phyloP scores from a whole-genome alignment of 2,113 vertebrate species.

The Pontoporia blainvillei region DNA sequence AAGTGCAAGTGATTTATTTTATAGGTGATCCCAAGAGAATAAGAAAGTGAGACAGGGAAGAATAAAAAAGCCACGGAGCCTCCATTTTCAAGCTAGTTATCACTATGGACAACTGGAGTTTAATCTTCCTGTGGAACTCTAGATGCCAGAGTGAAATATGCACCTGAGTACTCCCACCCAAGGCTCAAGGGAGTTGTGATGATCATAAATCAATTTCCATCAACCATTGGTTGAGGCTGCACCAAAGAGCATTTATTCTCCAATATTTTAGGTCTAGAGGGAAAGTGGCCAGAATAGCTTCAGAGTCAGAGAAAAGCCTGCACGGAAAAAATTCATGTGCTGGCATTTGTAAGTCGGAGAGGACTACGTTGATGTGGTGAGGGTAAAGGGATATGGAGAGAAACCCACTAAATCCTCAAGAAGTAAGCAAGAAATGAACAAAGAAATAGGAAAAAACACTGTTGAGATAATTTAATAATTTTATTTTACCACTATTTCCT shows the following conservation, averaged over 20 bases:
- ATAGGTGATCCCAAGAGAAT: neutral
- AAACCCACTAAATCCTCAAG: neutral
- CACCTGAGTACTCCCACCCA: neutral
- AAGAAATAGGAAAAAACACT: neutral
- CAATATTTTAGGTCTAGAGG: neutral
- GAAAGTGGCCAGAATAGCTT: neutral
- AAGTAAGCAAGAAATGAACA: neutral
- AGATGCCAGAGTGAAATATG: neutral
- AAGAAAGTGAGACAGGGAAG: neutral
- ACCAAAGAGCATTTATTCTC: neutral
- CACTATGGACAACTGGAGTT: neutral
- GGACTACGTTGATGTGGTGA: neutral
- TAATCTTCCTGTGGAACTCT: neutral
- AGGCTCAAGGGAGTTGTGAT: neutral
- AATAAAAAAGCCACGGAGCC: neutral
- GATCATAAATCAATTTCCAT: neutral
- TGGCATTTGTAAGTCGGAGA: neutral
- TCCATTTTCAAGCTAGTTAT: neutral
- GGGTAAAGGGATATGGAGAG: neutral
- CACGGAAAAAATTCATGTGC: neutral
- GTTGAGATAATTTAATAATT: neutral
- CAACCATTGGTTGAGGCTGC: neutral
- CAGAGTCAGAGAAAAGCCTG: neutral
- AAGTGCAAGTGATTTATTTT: neutral
- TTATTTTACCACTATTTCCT: neutral